These are phyloP conservation scores for Caenorhabditis doughertyi DNA, from an alignment of 2,888 invertebrate genomes.

Conservation along the genomic window DNA sequence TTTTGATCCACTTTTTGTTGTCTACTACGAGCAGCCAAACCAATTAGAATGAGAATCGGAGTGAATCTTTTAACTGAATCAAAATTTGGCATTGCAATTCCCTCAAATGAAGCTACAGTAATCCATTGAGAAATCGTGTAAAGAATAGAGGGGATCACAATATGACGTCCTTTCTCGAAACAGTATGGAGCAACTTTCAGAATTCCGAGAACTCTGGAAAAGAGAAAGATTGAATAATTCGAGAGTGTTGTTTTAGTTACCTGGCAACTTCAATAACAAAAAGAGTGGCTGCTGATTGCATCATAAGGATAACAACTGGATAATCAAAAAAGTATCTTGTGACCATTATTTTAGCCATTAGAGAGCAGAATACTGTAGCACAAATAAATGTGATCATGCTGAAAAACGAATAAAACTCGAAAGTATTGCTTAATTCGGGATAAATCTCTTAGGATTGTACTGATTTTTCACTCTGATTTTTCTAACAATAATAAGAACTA, in stretches of 20 bases:
- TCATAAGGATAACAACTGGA: conserved; percentile 85
- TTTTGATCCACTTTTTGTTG: conserved; percentile 59
- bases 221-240: background rate
- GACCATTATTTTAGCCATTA: conserved; percentile 69
- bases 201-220: conserved; percentile 75
- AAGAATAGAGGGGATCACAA: conserved; percentile 84
- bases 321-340: conserved; percentile 84
- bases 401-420: too few species aligned
- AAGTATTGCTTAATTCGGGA: too few species aligned
- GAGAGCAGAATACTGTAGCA: conserved; percentile 63
- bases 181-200: conserved; percentile 83
- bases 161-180: conserved; percentile 83
- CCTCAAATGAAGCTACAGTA: conserved; percentile 84
- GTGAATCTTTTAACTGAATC: conserved; percentile 84
- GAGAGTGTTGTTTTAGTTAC: conserved; percentile 1
- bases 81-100: conserved; percentile 85
- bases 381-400: conserved; percentile 63
- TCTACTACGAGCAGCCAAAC: conserved; percentile 48
- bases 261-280: conserved; percentile 83
- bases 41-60: conserved; percentile 64
- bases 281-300: conserved; percentile 84
- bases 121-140: conserved; percentile 84
- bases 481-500: too few species aligned
- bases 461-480: too few species aligned
- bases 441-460: too few species aligned